These are phyloP conservation scores for Carcina quercana DNA, from an alignment of 2,888 invertebrate genomes.

Conservation along the genomic window DNA sequence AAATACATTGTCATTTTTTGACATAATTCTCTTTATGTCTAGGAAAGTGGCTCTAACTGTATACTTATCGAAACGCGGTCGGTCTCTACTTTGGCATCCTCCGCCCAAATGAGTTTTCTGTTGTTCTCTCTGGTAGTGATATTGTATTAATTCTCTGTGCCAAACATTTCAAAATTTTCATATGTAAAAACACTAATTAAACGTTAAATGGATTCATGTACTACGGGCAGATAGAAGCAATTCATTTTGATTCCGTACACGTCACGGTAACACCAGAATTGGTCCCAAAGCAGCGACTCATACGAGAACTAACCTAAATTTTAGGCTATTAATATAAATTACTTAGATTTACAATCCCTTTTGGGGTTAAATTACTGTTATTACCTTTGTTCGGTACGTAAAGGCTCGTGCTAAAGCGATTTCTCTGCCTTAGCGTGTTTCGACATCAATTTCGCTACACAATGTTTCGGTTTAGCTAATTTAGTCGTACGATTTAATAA, in stretches of 20 bases:
- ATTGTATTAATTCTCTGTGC: too few species aligned
- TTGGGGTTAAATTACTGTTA: slow-evolving; percentile 55
- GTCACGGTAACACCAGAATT: slow-evolving; percentile 43
- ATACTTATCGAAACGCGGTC: too few species aligned
- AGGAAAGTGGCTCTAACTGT: too few species aligned
- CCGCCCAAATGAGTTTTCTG: too few species aligned
- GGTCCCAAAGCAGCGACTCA: slow-evolving; percentile 53
- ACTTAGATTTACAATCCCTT: slow-evolving; percentile 63
- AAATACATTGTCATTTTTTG: too few species aligned
- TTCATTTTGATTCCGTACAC: slow-evolving; percentile 44
- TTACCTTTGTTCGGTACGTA: slow-evolving; percentile 41
- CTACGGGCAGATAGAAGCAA: slow-evolving; percentile 7
- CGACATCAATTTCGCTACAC: slow-evolving; percentile 38
- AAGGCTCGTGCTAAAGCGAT: slow-evolving; percentile 41
- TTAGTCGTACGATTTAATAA: too few species aligned
- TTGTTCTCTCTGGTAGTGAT: too few species aligned
- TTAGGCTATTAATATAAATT: slow-evolving; percentile 66
- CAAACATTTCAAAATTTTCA: too few species aligned
- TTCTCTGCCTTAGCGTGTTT: slow-evolving; percentile 33
- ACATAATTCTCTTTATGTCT: too few species aligned
- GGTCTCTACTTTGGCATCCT: too few species aligned
- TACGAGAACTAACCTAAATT: slow-evolving; percentile 61
- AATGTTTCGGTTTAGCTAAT: neutral
- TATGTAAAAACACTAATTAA: too few species aligned
- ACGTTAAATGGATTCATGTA: too few species aligned